phyloP scores from a whole-genome alignment of 1,140 invertebrate species.

The Nasonia giraulti region DNA sequence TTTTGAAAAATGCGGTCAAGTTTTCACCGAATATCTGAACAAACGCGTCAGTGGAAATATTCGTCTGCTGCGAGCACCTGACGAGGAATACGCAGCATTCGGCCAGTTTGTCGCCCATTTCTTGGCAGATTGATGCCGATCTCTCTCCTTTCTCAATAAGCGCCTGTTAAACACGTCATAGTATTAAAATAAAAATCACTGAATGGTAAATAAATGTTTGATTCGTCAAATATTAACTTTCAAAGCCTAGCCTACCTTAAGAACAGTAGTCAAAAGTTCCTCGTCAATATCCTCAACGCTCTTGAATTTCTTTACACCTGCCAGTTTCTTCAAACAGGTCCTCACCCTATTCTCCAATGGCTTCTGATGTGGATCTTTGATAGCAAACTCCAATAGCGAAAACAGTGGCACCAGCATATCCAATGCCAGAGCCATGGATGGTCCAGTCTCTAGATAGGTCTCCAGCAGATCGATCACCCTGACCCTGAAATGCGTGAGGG shows the following conservation, averaged over 20 bases:
- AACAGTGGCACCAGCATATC: constrained; percentile 81
- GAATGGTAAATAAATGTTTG: neutral
- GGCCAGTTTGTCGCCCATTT: constrained; percentile 80
- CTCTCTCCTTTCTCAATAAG: constrained; percentile 79
- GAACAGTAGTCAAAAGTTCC: constrained; percentile 74
- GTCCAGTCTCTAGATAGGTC: constrained; percentile 81
- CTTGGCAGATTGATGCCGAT: constrained; percentile 79
- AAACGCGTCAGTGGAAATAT: constrained; percentile 65
- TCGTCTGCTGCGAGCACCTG: constrained; percentile 75
- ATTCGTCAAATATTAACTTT: neutral
- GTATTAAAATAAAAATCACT: neutral
- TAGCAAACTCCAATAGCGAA: constrained; percentile 79
- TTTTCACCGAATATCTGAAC: constrained; percentile 74
- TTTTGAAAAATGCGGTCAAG: constrained; percentile 77
- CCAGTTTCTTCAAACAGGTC: constrained; percentile 78
- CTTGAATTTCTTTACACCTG: constrained; percentile 78
- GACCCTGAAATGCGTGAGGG: constrained; percentile 81
- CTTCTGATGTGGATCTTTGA: constrained; percentile 80
- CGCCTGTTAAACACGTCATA: constrained; percentile 61
- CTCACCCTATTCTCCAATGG: constrained; percentile 79
- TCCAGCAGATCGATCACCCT: constrained; percentile 82
- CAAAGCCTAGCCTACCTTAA: constrained; percentile 58
- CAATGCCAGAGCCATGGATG: constrained; percentile 79
- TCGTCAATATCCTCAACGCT: constrained; percentile 76
- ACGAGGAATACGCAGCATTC: constrained; percentile 81